These are phyloP conservation scores for Myotis lucifugus DNA, from an alignment of 2,113 vertebrate species.

Conservation along the genomic window DNA sequence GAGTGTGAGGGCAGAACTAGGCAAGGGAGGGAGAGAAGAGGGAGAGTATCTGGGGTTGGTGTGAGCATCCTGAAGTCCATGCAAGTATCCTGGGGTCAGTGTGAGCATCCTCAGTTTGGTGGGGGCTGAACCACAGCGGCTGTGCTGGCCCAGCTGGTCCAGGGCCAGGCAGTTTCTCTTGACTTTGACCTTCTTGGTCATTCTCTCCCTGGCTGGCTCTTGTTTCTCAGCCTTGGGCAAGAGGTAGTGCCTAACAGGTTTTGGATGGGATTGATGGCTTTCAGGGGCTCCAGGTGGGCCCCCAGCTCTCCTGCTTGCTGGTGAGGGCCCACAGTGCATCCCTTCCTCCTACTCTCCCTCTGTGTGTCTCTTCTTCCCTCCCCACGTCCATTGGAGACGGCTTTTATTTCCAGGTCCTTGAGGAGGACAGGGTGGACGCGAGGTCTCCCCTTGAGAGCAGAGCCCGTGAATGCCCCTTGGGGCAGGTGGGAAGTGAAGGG, in stretches of 20 bases:
- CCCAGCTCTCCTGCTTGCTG: background rate
- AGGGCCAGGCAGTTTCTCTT: background rate
- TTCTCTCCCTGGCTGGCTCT: background rate
- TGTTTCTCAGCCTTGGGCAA: background rate
- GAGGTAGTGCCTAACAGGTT: background rate
- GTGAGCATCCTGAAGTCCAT: background rate
- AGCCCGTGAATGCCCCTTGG: background rate
- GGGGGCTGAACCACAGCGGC: background rate
- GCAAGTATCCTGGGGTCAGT: background rate
- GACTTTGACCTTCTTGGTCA: background rate
- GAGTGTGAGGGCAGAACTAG: background rate
- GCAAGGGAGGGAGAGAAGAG: background rate
- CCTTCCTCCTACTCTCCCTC: background rate
- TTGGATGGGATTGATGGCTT: background rate
- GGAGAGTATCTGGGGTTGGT: background rate
- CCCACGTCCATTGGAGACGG: accelerated
- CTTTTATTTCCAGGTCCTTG: background rate
- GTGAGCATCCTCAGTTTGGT: background rate
- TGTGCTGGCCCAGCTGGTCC: background rate
- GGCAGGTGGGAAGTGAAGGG: background rate
- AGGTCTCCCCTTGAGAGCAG: background rate
- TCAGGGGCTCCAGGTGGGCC: background rate
- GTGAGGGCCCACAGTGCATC: background rate
- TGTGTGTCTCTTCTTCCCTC: background rate
- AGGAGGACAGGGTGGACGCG: background rate